phyloP scores from a whole-genome alignment of 2,113 vertebrate species.

The Laticauda colubrina region DNA sequence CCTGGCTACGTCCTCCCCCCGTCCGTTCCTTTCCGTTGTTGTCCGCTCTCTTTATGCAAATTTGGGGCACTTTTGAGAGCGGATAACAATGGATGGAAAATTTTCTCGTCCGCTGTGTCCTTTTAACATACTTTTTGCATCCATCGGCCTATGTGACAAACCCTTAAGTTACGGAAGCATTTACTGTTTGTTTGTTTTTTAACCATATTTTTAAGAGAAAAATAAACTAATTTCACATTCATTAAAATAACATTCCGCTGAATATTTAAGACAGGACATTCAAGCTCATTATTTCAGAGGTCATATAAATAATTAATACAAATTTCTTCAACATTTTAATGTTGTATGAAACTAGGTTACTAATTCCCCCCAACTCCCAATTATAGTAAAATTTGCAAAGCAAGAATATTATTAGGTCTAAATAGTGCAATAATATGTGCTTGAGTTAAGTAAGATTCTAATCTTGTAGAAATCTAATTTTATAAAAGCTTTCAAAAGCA shows the following conservation, averaged over 20 bases:
- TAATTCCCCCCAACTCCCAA: neutral
- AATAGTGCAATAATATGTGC: neutral
- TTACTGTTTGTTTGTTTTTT: neutral
- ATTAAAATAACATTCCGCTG: neutral
- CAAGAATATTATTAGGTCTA: neutral
- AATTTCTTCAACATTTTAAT: neutral
- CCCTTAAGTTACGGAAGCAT: neutral
- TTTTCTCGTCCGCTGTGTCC: too few species aligned
- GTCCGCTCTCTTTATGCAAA: too few species aligned
- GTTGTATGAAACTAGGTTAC: neutral
- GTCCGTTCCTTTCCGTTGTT: too few species aligned
- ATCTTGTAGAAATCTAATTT: neutral
- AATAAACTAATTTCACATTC: neutral
- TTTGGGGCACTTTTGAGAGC: too few species aligned
- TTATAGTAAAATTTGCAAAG: neutral
- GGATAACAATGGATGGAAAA: too few species aligned
- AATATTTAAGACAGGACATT: neutral
- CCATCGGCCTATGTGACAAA: too few species aligned
- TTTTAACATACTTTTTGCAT: too few species aligned
- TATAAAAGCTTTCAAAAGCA: neutral
- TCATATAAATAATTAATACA: neutral
- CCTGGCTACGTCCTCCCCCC: too few species aligned
- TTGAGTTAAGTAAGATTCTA: neutral
- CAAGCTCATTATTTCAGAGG: neutral
- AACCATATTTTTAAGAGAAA: neutral